These are phyloP conservation scores for Urocynchramus pylzowi DNA, from an alignment of 2,113 vertebrate species.

Conservation along the genomic window DNA sequence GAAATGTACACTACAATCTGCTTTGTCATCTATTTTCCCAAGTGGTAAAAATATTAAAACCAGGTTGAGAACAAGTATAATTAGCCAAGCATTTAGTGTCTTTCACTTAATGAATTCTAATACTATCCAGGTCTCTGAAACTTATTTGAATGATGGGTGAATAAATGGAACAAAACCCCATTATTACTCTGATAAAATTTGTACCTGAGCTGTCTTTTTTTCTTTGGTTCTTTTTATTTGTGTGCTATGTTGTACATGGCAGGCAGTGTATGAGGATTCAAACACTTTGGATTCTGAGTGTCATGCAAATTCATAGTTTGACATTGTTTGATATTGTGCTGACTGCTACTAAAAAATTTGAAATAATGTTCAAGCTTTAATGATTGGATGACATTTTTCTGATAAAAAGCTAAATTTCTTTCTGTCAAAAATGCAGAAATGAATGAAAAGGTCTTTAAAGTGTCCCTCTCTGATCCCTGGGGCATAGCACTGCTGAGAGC, in stretches of 20 bases:
- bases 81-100: constrained; percentile 20
- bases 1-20: background rate
- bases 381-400: constrained; percentile 52
- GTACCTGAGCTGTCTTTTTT: background rate
- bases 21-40: background rate
- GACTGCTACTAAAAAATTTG: constrained; percentile 33
- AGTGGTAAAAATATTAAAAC: constrained; percentile 8
- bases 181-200: background rate
- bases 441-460: constrained; percentile 60
- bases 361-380: constrained; percentile 52
- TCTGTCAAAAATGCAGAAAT: constrained; percentile 50
- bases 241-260: background rate
- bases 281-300: background rate
- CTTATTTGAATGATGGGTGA: background rate
- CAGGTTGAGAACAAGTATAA: background rate
- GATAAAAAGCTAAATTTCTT: constrained; percentile 48
- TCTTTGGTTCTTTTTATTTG: background rate
- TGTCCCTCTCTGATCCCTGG: constrained; percentile 57
- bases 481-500: constrained; percentile 30
- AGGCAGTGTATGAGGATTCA: background rate
- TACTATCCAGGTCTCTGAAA: background rate
- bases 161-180: background rate
- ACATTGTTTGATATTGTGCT: constrained; percentile 32
- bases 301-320: background rate
- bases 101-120: constrained; percentile 44